Evolutionary conservation across 2,113 vertebrate genomes (phyloP).

Genomic region (Pseudorhombus dupliciocellatus): DNA sequence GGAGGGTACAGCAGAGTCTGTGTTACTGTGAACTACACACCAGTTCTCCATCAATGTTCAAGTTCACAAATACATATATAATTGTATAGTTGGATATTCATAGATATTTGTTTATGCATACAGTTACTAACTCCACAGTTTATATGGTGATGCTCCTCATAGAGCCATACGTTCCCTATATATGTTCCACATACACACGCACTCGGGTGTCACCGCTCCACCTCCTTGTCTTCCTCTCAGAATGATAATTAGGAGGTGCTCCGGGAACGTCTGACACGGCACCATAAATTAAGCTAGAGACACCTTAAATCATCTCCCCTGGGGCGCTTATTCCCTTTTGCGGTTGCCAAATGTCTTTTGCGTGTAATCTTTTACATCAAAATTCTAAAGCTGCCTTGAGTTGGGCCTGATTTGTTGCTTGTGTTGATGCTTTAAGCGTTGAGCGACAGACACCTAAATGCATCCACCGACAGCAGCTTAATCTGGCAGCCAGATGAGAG

Average conservation of each 20-base stretch:
- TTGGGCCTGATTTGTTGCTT: constrained; percentile 61
- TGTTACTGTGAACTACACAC: constrained; percentile 16
- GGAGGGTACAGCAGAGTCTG: constrained; percentile 32
- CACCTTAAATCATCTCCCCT: constrained; percentile 52
- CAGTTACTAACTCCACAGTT: too few relatives aligned
- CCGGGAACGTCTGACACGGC: constrained; percentile 21
- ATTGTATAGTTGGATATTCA: not conserved
- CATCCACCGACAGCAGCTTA: constrained; percentile 52
- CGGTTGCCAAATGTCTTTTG: constrained; percentile 63
- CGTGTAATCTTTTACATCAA: constrained; percentile 58
- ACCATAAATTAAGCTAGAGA: constrained; percentile 54
- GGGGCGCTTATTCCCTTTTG: constrained; percentile 28
- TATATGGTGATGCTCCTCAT: not conserved
- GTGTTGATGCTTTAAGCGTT: constrained; percentile 58
- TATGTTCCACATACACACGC: constrained; percentile 14
- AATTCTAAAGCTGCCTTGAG: constrained; percentile 47
- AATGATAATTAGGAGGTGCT: constrained; percentile 34
- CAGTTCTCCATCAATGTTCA: constrained; percentile 5
- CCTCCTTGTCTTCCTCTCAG: constrained; percentile 26
- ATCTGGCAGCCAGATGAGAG: constrained; percentile 52
- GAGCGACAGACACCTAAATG: constrained; percentile 60
- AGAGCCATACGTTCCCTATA: not conserved
- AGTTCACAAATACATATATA: not conserved
- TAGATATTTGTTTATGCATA: not conserved
- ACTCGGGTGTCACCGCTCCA: constrained; percentile 1